Percentiles rank a stretch among this genome's conserved stretches.
Conservation (phyloP, 2,888 invertebrate species). For the Cantharis rufa region DNA sequence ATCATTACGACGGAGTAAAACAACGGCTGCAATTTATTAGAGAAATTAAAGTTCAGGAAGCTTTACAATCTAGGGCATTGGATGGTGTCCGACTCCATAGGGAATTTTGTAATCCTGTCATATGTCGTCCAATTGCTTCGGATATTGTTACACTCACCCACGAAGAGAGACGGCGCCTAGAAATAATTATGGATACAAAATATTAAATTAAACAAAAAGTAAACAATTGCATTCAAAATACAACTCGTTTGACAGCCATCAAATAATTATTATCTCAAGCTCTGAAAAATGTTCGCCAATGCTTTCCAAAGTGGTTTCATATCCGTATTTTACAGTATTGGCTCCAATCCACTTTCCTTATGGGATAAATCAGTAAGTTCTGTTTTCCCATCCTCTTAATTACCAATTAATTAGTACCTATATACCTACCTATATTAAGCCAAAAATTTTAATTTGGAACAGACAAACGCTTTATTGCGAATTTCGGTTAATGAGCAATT, state of each 20-base stretch:
- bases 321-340: slow-evolving; percentile 69
- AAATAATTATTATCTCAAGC: slow-evolving; percentile 5
- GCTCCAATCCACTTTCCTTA: slow-evolving; percentile 67
- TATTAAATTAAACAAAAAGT: slow-evolving; percentile 23
- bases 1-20: slow-evolving; percentile 58
- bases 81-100: slow-evolving; percentile 68
- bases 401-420: neutral
- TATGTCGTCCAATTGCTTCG: slow-evolving; percentile 47
- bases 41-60: slow-evolving; percentile 65
- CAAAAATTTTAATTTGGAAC: neutral
- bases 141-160: slow-evolving; percentile 46
- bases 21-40: slow-evolving; percentile 64
- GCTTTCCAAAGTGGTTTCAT: slow-evolving; percentile 71
- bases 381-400: neutral
- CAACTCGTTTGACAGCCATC: slow-evolving; percentile 13
- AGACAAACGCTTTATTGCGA: neutral
- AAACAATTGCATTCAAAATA: neutral
- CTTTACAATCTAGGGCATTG: slow-evolving; percentile 65
- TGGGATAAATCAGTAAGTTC: slow-evolving; percentile 66
- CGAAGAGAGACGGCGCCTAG: slow-evolving; percentile 45
- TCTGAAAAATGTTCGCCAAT: slow-evolving; percentile 65
- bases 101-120: slow-evolving; percentile 64
- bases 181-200: slow-evolving; percentile 40
- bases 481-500: neutral
- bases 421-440: neutral